phyloP scores from a whole-genome alignment of 2,797 vertebrate genomes.

The Phrynocephalus guinanensis region DNA sequence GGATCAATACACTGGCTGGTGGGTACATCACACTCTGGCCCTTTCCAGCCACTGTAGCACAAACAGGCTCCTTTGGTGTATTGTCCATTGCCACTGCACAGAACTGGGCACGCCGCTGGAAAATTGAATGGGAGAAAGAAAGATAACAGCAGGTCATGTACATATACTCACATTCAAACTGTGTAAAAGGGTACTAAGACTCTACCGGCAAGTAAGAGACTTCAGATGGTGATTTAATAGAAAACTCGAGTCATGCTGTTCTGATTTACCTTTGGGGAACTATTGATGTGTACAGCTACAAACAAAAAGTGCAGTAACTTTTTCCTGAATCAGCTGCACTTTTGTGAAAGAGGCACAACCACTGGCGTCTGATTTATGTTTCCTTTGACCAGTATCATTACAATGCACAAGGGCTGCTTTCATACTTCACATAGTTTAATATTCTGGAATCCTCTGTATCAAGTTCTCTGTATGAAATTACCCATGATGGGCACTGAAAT shows the following conservation, averaged over 20 bases:
- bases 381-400: background rate
- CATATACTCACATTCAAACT: background rate
- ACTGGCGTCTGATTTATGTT: conserved; percentile 1
- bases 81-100: conserved; percentile 97
- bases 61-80: conserved; percentile 97
- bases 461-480: conserved; percentile 1
- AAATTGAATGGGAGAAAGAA: conserved; percentile 56
- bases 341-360: background rate
- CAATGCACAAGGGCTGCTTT: background rate
- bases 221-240: background rate
- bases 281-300: conserved; percentile 9
- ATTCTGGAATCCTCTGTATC: background rate
- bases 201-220: conserved; percentile 19
- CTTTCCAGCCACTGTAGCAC: conserved; percentile 99
- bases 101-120: conserved; percentile 95
- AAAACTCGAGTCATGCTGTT: background rate
- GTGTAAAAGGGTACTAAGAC: conserved; percentile 16
- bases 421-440: conserved; percentile 3
- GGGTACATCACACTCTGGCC: conserved; percentile 94
- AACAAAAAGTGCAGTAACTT: background rate
- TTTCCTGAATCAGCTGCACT: background rate
- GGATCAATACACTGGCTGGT: conserved; percentile 95
- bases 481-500: background rate
- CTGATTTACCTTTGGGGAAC: conserved; percentile 34
- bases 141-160: conserved; percentile 57